Percentiles rank a stretch among this genome's conserved stretches.
Conservation (phyloP, 2,888 invertebrate species). For the Willowsia nigromaculata region DNA sequence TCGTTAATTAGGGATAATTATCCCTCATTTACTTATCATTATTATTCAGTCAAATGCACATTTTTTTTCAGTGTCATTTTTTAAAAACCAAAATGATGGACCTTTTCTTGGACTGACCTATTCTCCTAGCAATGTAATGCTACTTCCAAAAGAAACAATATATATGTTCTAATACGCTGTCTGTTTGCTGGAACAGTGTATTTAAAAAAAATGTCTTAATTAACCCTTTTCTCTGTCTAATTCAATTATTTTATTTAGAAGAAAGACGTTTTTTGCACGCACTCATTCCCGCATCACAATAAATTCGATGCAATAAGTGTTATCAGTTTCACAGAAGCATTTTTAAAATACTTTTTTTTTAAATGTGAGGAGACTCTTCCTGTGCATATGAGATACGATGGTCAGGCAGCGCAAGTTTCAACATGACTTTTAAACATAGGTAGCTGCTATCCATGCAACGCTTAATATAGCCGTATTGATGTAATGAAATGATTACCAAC, state of each 20-base stretch:
- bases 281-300: not conserved
- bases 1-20: slow-evolving; percentile 29
- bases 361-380: not conserved
- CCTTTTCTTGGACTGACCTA: not conserved
- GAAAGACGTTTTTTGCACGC: slow-evolving; percentile 67
- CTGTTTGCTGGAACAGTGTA: not conserved
- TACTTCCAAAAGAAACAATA: not conserved
- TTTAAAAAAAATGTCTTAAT: not conserved
- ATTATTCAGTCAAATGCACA: not conserved
- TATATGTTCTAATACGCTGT: not conserved
- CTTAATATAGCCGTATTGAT: too few species aligned
- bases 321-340: not conserved
- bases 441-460: too few species aligned
- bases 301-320: not conserved
- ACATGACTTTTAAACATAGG: not conserved
- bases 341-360: not conserved
- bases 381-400: not conserved
- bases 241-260: not conserved
- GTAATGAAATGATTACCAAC: not conserved
- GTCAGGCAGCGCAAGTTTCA: not conserved
- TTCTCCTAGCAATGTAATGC: not conserved
- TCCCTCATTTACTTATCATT: not conserved
- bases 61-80: not conserved
- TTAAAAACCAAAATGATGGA: not conserved
- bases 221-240: not conserved